Evolutionary conservation across 2,888 invertebrate genomes (phyloP).

Genomic region (Scaptomyza reducta): DNA sequence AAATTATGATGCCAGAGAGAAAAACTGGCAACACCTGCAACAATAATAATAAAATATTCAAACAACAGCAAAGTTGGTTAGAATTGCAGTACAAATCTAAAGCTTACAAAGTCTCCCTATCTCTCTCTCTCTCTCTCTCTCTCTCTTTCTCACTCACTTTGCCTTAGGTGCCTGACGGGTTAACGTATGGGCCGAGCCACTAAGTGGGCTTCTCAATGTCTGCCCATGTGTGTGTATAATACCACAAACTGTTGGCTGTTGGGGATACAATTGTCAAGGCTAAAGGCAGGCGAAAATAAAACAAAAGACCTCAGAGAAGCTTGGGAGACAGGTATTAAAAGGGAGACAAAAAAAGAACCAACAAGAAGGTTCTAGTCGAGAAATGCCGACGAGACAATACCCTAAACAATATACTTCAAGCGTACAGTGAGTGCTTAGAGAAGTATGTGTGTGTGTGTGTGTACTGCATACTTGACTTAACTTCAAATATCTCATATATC

Average conservation of each 20-base stretch:
- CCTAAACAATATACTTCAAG: no score
- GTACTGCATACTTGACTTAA: no score
- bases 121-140: background rate
- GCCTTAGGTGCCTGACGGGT: slow-evolving; percentile 44
- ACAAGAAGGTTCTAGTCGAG: no score
- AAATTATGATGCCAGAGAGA: no score
- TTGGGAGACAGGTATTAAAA: slow-evolving; percentile 51
- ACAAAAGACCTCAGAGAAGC: slow-evolving; percentile 15
- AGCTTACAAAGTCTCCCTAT: slow-evolving; percentile 45
- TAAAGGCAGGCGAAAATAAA: slow-evolving; percentile 28
- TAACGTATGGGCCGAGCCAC: slow-evolving; percentile 63
- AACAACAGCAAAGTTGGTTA: slow-evolving; percentile 4
- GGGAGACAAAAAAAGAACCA: no score
- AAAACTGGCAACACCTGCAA: slow-evolving; percentile 28
- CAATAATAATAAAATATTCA: slow-evolving; percentile 10
- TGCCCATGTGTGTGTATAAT: slow-evolving; percentile 1
- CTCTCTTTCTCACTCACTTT: no score
- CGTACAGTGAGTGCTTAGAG: no score
- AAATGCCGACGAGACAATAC: no score
- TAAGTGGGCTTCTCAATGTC: slow-evolving; percentile 56
- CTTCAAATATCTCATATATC: no score
- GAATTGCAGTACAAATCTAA: slow-evolving; percentile 42
- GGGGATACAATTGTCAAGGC: slow-evolving; percentile 60
- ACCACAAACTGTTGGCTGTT: slow-evolving; percentile 33
- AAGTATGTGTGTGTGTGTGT: no score